These are phyloP conservation scores for Rhagoletis zephyria DNA, from an alignment of 1,140 invertebrate species.

Conservation along the genomic window DNA sequence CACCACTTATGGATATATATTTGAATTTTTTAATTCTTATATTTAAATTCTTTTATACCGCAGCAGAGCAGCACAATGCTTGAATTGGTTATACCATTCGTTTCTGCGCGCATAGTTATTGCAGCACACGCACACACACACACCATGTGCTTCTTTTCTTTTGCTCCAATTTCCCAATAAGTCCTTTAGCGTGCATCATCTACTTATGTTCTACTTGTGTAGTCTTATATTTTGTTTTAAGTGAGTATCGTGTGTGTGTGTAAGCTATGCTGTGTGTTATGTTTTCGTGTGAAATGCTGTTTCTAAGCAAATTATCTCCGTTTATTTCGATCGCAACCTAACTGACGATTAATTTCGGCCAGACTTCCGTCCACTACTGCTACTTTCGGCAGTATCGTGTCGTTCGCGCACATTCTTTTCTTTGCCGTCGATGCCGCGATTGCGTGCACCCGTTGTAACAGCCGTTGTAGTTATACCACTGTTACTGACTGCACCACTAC, in stretches of 20 bases:
- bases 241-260: background rate
- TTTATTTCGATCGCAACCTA: background rate
- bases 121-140: background rate
- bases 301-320: background rate
- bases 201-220: background rate
- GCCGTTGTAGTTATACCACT: background rate
- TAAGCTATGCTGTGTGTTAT: background rate
- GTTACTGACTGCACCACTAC: conserved; percentile 49
- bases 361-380: conserved; percentile 42
- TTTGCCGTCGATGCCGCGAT: conserved; percentile 30
- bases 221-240: background rate
- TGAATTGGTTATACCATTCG: too few relatives aligned
- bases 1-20: too few relatives aligned
- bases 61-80: too few relatives aligned
- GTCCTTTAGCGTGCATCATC: too few relatives aligned
- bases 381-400: conserved; percentile 52
- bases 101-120: background rate
- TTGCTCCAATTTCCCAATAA: too few relatives aligned
- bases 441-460: background rate
- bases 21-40: background rate
- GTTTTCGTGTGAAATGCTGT: conserved; percentile 1
- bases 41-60: background rate
- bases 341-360: conserved; percentile 40
- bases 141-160: too few relatives aligned
- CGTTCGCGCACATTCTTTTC: conserved; percentile 49